Evolutionary conservation across 2,888 invertebrate species (phyloP), one percentile per base, ranked within the genome.

Genomic region (Ophion ellenae): DNA sequence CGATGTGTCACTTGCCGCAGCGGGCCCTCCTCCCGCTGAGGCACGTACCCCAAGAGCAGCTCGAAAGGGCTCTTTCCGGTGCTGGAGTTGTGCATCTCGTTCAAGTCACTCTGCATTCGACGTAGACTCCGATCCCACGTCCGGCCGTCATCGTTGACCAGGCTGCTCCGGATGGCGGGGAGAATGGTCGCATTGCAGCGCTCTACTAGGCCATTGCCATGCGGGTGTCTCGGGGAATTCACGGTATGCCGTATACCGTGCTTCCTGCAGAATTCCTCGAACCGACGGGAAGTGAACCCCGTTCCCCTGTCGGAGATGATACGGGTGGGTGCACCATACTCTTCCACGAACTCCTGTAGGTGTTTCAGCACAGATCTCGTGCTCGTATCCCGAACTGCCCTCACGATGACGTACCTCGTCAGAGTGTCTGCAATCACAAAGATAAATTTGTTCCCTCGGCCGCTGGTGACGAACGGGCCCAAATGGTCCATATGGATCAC

Each of bases 51-150:
- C 59, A 69, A 83, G 28, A 88, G 45, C 6, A 84, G 11, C 40
- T 87, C 84, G 32, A 85, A 88, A 14, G 88, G 89, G 10, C 82
- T 85, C 45, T 78, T 84, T 2, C 82, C 75, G 2, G 87, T 88
- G 7, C 83, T 85, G 40, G 86, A 81, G 66, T 88, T 89, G 6
- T 32, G 45, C n/a, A 84, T 53, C 5, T 74, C 71, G 47, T 88
- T 89, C 2, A 89, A 14, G 40, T 87, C 82, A n/a, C 73, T 73
- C 57, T 89, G 82, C n/a, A 88, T 77, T 36, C 53, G 6, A 2
- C 40, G 36, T 2, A 83, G 11, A 1, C 66, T 5, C 14, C 9
- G 28, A 32, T 77, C 80, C 77, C 77, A 82, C 11, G 24, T 20
- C 32, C 24, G 11, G 0, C 53, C 71, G 2, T 64, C 40, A 73